Evolutionary conservation across 2,797 vertebrate species (phyloP).

Genomic region (Rhynchonycteris naso): DNA sequence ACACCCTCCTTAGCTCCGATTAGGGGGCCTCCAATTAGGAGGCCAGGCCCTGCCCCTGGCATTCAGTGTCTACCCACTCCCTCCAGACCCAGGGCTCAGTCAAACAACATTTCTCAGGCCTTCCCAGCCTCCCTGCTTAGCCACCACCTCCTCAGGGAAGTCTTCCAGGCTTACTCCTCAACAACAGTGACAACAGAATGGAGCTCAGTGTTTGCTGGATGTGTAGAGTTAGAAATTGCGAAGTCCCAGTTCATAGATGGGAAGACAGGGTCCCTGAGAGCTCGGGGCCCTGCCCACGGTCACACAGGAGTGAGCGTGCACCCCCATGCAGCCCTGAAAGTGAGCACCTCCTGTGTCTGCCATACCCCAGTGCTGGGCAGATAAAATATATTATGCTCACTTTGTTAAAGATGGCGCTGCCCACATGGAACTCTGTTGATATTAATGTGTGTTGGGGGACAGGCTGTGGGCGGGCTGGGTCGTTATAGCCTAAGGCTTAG

Average conservation of each 20-base stretch:
- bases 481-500: too few species aligned
- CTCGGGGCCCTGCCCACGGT: background rate
- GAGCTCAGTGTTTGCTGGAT: too few species aligned
- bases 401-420: too few species aligned
- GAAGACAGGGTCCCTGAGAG: background rate
- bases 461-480: too few species aligned
- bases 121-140: background rate
- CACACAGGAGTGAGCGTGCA: accelerated
- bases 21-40: background rate
- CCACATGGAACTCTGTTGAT: too few species aligned
- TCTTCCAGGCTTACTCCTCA: background rate
- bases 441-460: too few species aligned
- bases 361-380: too few species aligned
- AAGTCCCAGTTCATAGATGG: background rate
- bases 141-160: background rate
- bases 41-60: background rate
- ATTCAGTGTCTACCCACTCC: accelerated
- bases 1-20: background rate
- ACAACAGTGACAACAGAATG: accelerated
- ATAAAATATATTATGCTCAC: too few species aligned
- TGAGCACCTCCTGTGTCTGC: background rate
- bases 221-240: accelerated
- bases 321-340: background rate
- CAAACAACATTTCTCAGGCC: background rate
- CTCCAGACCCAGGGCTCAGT: accelerated